These are phyloP conservation scores for Pipa parva DNA, from an alignment of 2,113 vertebrate genomes.

Conservation along the genomic window DNA sequence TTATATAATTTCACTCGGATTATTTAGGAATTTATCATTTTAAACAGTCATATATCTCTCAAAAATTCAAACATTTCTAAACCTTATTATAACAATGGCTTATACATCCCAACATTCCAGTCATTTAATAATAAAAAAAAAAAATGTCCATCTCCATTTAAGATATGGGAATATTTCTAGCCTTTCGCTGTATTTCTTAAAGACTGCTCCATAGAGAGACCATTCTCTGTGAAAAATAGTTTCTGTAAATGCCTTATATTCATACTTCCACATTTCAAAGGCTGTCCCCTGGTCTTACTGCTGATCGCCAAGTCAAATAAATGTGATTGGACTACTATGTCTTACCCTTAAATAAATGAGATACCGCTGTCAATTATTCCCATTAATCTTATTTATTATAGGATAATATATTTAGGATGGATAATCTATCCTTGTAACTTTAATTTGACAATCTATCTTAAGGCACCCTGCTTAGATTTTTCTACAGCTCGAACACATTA, in stretches of 20 bases:
- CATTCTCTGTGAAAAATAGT: conserved; percentile 17
- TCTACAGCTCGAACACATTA: conserved; percentile 28
- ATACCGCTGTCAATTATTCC: conserved; percentile 26
- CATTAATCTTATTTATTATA: conserved; percentile 39
- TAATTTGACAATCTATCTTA: conserved; percentile 41
- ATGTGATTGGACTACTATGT: conserved; percentile 33
- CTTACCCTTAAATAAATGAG: conserved; percentile 36
- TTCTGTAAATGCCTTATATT: conserved; percentile 14
- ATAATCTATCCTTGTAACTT: conserved; percentile 34
- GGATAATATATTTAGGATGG: conserved; percentile 38
- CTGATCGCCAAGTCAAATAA: conserved; percentile 35
- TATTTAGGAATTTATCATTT: too few species aligned
- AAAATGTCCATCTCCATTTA: conserved; percentile 11
- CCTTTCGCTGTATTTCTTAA: conserved; percentile 12
- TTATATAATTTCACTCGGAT: too few species aligned
- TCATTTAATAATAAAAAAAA: conserved; percentile 16
- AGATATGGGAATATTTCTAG: conserved; percentile 17
- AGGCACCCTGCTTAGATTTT: background rate
- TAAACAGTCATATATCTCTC: too few species aligned
- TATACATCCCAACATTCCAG: background rate
- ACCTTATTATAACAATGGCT: background rate
- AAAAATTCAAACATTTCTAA: background rate
- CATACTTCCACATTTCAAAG: conserved; percentile 23
- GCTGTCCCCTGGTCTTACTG: conserved; percentile 25
- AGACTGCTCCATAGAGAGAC: conserved; percentile 14